Base-by-base conservation (phyloP, 2,113 vertebrate genomes). In the Falco punctatus region DNA sequence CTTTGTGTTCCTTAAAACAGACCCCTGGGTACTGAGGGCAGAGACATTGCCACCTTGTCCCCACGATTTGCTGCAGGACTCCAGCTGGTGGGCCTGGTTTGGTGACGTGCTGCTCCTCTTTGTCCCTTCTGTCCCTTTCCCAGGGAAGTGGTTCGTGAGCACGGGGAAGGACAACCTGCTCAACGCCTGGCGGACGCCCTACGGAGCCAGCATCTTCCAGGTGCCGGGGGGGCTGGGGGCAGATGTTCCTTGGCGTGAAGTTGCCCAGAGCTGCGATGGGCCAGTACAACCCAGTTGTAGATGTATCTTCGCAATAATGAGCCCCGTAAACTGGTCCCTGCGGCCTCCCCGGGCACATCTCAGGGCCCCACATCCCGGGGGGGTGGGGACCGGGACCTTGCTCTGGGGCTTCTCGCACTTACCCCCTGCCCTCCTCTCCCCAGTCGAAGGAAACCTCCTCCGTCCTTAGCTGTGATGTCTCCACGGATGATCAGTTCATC, bases 401-500 rank as follows among this genome's bases (percentile, higher is more conserved):
- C 66, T 33, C 11, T 13, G 33, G 30, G n/a, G 52, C 58, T 28
- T 11, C 38, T 38, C 22, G 16, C 0, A 0, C 20, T 71, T 4
- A 52, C 9, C 24, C 22, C 15, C 32, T 8, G 10, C 21, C 48
- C n/a, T 51, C 24, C 40, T 38, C 20, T 71, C 52, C 35, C 1
- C 91, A 99, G 99, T 99, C 99, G 0, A 99, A 99, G 98, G 99
- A 99, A 75, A 99, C 99, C 0, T 99, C 99, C 7, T 99, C 99
- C 0, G 99, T 99, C 44, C 98, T 99, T 97, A 99, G 99, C 98
- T 99, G 99, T 3, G 99, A 99, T 49, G 99, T 99, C 97, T 99
- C 99, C 42, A 99, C 98, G 0, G 99, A 99, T 0, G 99, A 99
- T 92, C 99, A 99, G 94, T 99, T 99, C 98, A 99, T 99, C 3